Evolutionary conservation across 92 coral and sea anemone species (phyloP), one percentile per base, ranked within the genome.

Genomic region (Epizoanthus stellaris): DNA sequence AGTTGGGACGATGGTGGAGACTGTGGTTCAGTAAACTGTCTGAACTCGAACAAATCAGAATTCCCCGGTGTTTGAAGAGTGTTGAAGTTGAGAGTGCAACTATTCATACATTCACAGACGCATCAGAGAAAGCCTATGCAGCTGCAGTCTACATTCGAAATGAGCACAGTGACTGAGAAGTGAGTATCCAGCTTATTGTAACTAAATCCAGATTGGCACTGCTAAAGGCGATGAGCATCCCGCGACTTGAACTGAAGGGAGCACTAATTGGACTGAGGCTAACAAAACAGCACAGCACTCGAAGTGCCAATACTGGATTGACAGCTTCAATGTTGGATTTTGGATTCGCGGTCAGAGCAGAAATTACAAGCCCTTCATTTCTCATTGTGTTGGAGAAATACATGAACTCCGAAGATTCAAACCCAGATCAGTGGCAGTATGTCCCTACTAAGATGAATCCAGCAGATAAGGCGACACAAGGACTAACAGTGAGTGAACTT

Each of bases 311-410:
- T 91, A 40, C 73, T 91, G 92, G 91, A 82, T 81, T 4, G 88
- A 88, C 82, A 90, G 94, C 36, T 75, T 40, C 75, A 91, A 82
- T 43, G 85, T 87, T 19, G 82, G 84, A 39, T 88, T 73, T 70
- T 89, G 93, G 93, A 81, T 92, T 40, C 82, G 67, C 30, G 90
- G 90, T 42, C 90, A 85, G 81, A 88, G 94, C 76, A 75, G 92
- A 19, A 75, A 85, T 30, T 88, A 57, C 39, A 91, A 88, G 54
- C 80, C 92, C 4, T 91, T 91, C 52, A 90, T 91, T 36, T 82
- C 92, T 3, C 92, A 89, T 75, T 82, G 88, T 60, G 91, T 87
- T 63, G 92, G 68, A 0, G 76, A 90, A 67, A 87, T 87, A 12
- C 90, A 87, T 15, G 89, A 85, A 49, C n/a, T n/a, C n/a, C n/a